A percentile compares a stretch with the other conserved stretches of the same genome.
phyloP scores from a whole-genome alignment of 2,797 vertebrate genomes.

The Mormyrops boulengeri region DNA sequence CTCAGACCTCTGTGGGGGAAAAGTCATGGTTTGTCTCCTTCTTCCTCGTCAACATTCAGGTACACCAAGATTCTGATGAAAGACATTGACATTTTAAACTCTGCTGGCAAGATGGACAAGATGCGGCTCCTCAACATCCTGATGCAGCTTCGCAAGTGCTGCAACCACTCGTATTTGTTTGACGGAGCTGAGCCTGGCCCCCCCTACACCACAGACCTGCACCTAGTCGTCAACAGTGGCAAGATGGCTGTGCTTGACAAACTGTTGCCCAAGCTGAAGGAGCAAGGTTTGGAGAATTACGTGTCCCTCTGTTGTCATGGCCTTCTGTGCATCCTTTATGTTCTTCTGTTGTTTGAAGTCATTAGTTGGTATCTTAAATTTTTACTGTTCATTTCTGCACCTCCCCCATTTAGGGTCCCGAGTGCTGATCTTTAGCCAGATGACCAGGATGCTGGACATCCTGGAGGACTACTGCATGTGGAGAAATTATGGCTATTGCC shows the following conservation, averaged over 20 bases:
- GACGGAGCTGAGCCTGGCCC: slow-evolving; percentile 95
- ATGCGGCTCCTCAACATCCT: slow-evolving; percentile 93
- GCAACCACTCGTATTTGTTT: slow-evolving; percentile 95
- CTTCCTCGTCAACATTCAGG: slow-evolving; percentile 54
- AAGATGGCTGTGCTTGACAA: slow-evolving; percentile 97
- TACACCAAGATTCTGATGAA: slow-evolving; percentile 98
- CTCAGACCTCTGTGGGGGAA: not conserved
- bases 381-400: not conserved
- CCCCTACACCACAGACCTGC: slow-evolving; percentile 94
- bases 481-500: slow-evolving; percentile 90
- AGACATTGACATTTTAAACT: slow-evolving; percentile 97
- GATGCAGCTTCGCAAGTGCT: slow-evolving; percentile 97
- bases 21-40: not conserved
- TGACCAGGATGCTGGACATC: slow-evolving; percentile 96
- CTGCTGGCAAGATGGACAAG: slow-evolving; percentile 97
- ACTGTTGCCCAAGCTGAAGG: slow-evolving; percentile 85
- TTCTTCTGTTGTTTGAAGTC: not conserved
- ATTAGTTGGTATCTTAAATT: not conserved
- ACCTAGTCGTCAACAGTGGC: slow-evolving; percentile 91
- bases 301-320: not conserved
- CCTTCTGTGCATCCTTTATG: not conserved
- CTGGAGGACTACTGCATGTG: slow-evolving; percentile 99
- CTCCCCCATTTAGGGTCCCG: slow-evolving; percentile 71
- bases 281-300: slow-evolving; percentile 69
- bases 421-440: slow-evolving; percentile 96